Percentiles rank a stretch among this genome's conserved stretches.
phyloP scores from a whole-genome alignment of 2,113 vertebrate species.

The Odocoileus hemionus region DNA sequence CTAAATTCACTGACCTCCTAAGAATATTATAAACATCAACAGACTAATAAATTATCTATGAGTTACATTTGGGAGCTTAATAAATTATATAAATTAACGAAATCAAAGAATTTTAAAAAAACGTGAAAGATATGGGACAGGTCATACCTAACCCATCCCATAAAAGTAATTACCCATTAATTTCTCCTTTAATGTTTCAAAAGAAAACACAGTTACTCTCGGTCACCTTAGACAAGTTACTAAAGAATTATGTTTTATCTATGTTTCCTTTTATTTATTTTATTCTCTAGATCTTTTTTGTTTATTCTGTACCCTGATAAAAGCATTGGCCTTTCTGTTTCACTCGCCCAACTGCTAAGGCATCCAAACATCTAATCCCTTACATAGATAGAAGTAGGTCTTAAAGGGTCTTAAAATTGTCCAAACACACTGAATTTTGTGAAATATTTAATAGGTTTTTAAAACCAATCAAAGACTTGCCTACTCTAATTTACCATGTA shows the following conservation, averaged over 20 bases:
- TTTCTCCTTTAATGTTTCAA: slow-evolving; percentile 5
- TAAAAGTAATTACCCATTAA: background rate
- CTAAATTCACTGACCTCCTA: background rate
- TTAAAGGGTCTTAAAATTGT: background rate
- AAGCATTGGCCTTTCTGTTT: background rate
- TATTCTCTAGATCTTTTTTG: background rate
- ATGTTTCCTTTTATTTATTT: background rate
- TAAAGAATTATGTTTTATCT: background rate
- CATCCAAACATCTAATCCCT: background rate
- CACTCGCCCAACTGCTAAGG: background rate
- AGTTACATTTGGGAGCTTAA: background rate
- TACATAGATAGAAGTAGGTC: background rate
- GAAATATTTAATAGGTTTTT: background rate
- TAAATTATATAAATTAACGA: slow-evolving; percentile 8
- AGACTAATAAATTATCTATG: background rate
- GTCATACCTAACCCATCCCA: background rate
- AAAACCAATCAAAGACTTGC: background rate
- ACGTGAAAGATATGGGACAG: background rate
- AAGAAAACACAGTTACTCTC: background rate
- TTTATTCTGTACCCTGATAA: background rate
- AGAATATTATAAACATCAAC: background rate
- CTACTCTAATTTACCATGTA: background rate
- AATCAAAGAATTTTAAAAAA: background rate
- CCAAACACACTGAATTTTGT: background rate
- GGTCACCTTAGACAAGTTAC: background rate